Conservation (phyloP, 2,113 vertebrate species). For the Scomber colias region DNA sequence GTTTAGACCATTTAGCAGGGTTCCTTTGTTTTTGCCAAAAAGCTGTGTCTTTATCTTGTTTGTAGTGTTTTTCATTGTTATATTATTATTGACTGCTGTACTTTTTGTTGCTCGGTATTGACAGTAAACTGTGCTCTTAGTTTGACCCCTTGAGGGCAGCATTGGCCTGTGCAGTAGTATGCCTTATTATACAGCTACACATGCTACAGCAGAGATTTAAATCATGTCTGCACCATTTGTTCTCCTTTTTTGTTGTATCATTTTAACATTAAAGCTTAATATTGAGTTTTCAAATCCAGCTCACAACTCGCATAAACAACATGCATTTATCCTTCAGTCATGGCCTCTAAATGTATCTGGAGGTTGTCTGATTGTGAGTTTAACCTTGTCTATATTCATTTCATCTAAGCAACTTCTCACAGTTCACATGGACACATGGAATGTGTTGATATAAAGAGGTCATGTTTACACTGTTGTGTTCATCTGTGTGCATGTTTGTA, state of each 20-base stretch:
- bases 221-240: background rate
- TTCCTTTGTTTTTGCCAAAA: too few species aligned
- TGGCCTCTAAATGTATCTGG: background rate
- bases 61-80: background rate
- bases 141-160: conserved; percentile 57
- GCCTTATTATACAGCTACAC: background rate
- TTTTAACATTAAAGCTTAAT: too few species aligned
- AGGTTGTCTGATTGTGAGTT: conserved; percentile 4
- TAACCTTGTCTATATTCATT: background rate
- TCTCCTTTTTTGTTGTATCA: background rate
- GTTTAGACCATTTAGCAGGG: background rate
- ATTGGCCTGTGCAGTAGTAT: background rate
- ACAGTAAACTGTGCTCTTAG: background rate
- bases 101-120: background rate
- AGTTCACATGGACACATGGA: background rate
- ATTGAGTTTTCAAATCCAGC: background rate
- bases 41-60: too few species aligned
- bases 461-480: conserved; percentile 14
- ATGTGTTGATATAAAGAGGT: conserved; percentile 29
- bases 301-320: background rate
- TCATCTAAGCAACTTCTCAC: background rate
- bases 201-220: conserved; percentile 10
- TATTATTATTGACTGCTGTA: too few species aligned
- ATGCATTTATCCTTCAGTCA: background rate
- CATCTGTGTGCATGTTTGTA: conserved; percentile 13